Conservation (phyloP, 1,140 invertebrate genomes). For the Coenobita brevimanus region DNA sequence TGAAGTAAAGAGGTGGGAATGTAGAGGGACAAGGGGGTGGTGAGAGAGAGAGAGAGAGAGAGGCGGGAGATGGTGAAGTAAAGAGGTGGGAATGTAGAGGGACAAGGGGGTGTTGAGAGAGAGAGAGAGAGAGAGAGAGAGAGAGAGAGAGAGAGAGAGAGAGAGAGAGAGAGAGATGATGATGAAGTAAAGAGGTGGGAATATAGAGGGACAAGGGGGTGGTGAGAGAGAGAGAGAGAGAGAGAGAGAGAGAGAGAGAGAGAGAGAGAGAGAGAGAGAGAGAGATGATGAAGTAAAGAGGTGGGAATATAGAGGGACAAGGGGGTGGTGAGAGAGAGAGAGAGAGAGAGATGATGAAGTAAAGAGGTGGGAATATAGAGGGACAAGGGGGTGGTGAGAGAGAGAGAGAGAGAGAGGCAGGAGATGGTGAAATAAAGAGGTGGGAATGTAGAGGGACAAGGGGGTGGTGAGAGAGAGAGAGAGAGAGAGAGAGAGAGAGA, state of each 20-base stretch:
- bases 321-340: too few relatives aligned
- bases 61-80: background rate
- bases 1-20: background rate
- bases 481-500: too few relatives aligned
- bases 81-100: background rate
- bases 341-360: background rate
- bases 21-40: background rate
- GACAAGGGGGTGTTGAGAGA: background rate
- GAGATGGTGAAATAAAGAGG: too few relatives aligned
- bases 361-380: too few relatives aligned
- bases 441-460: too few relatives aligned
- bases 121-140: background rate
- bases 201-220: too few relatives aligned
- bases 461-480: too few relatives aligned
- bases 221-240: background rate
- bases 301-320: too few relatives aligned
- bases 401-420: too few relatives aligned
- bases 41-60: background rate
- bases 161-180: too few relatives aligned
- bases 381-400: too few relatives aligned
- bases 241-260: background rate
- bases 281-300: too few relatives aligned
- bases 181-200: background rate
- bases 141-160: background rate
- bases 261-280: background rate